A percentile compares a stretch with the other conserved stretches of the same genome.
These are phyloP conservation scores for Tokudaia tokunoshimensis DNA, from an alignment of 2,797 vertebrate genomes.

Conservation along the genomic window DNA sequence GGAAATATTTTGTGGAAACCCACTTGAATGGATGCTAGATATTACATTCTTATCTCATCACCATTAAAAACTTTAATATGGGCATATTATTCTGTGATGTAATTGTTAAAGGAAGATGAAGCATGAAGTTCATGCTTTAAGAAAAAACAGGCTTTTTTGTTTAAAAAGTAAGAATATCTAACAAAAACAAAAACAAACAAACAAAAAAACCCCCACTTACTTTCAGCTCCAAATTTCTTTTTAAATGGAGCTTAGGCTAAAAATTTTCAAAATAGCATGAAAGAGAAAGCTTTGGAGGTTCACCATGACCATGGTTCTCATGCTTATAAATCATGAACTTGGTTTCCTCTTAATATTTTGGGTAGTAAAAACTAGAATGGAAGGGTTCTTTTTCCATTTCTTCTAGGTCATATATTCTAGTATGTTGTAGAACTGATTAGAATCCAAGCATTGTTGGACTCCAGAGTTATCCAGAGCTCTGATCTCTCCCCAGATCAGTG, in stretches of 20 bases:
- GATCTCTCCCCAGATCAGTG: not conserved
- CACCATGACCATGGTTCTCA: too few species aligned
- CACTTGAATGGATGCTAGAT: not conserved
- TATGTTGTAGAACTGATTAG: not conserved
- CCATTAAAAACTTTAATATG: slow-evolving; percentile 43
- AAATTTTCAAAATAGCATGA: not conserved
- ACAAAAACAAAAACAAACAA: not conserved
- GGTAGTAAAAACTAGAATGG: not conserved
- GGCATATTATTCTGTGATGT: not conserved
- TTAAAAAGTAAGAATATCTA: not conserved
- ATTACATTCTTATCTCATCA: not conserved
- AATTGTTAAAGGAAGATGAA: not conserved
- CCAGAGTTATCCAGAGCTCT: not conserved
- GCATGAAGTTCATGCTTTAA: not conserved
- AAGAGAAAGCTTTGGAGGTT: not conserved
- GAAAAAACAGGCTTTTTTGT: not conserved
- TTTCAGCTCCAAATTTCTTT: not conserved
- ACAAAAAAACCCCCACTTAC: not conserved
- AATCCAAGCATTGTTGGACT: not conserved
- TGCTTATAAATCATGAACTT: slow-evolving; percentile 16
- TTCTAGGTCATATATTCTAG: not conserved
- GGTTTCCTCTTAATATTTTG: not conserved
- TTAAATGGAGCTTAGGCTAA: not conserved
- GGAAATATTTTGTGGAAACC: not conserved
- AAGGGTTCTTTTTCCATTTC: not conserved